These are phyloP conservation scores for Alsophila aescularia DNA, from an alignment of 2,888 invertebrate species.

Conservation along the genomic window DNA sequence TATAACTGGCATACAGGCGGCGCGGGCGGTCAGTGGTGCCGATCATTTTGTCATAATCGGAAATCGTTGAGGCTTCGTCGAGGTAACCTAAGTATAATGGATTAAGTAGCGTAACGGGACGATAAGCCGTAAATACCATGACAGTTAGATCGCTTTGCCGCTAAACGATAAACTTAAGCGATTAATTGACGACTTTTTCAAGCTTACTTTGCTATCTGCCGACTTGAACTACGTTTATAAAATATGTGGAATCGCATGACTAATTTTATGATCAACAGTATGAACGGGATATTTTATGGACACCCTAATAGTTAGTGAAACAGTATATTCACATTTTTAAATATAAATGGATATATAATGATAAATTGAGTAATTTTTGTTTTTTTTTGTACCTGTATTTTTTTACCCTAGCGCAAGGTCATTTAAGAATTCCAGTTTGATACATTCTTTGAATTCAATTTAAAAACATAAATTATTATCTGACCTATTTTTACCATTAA, in stretches of 20 bases:
- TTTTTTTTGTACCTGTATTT: no score
- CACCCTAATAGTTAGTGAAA: background rate
- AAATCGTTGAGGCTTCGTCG: constrained; percentile 47
- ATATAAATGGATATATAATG: no score
- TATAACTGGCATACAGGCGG: constrained; percentile 28
- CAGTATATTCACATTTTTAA: no score
- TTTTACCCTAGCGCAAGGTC: no score
- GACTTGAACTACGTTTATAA: background rate
- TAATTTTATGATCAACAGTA: constrained; percentile 4
- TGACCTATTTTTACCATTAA: no score
- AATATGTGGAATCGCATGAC: constrained; percentile 1
- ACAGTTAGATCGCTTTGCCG: constrained; percentile 38
- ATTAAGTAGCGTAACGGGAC: constrained; percentile 38
- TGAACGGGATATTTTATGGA: background rate
- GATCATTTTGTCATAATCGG: constrained; percentile 52
- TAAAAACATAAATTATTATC: no score
- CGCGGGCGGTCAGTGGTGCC: constrained; percentile 29
- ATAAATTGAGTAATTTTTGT: no score
- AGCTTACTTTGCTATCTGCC: constrained; percentile 21
- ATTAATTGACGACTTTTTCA: constrained; percentile 33
- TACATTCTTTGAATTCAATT: no score
- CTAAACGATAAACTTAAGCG: no score
- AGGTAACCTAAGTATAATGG: constrained; percentile 38
- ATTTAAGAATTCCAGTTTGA: no score
- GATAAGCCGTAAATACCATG: constrained; percentile 36